Evolutionary conservation across 2,888 invertebrate genomes (phyloP).

Genomic region (Cacoxenus indagator): DNA sequence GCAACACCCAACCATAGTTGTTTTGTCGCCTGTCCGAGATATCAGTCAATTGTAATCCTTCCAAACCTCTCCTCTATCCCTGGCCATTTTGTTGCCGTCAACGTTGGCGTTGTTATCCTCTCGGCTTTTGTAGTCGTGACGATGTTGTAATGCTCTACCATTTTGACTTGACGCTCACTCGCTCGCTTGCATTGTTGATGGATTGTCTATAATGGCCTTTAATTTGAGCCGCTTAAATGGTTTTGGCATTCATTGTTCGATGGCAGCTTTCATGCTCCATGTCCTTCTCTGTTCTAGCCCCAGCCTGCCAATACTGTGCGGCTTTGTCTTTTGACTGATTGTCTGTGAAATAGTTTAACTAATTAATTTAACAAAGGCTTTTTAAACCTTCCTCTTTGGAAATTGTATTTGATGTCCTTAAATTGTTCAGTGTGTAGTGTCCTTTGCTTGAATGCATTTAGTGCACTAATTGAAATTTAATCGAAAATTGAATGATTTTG

Average conservation of each 20-base stretch:
- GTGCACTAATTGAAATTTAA: constrained; percentile 9
- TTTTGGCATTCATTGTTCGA: not conserved
- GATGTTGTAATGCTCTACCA: constrained; percentile 48
- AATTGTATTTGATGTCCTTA: too few species aligned
- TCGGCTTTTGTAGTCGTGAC: constrained; percentile 9
- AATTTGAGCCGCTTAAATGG: constrained; percentile 40
- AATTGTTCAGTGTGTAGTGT: too few species aligned
- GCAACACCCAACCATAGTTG: not conserved
- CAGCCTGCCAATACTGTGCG: too few species aligned
- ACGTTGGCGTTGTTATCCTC: not conserved
- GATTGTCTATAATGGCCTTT: constrained; percentile 59
- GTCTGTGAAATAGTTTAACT: not conserved
- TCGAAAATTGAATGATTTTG: not conserved
- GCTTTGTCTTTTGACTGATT: not conserved
- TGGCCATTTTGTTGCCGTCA: not conserved
- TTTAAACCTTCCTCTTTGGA: too few species aligned
- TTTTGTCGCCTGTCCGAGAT: not conserved
- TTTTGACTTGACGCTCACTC: constrained; percentile 50
- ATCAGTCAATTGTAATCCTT: constrained; percentile 20
- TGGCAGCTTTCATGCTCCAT: too few species aligned
- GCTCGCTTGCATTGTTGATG: constrained; percentile 18
- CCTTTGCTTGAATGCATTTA: not conserved
- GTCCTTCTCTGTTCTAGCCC: not conserved
- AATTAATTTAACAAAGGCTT: constrained; percentile 7
- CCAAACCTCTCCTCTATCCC: not conserved